phyloP scores from a whole-genome alignment of 2,797 vertebrate species.

The Lithobates sylvaticus region DNA sequence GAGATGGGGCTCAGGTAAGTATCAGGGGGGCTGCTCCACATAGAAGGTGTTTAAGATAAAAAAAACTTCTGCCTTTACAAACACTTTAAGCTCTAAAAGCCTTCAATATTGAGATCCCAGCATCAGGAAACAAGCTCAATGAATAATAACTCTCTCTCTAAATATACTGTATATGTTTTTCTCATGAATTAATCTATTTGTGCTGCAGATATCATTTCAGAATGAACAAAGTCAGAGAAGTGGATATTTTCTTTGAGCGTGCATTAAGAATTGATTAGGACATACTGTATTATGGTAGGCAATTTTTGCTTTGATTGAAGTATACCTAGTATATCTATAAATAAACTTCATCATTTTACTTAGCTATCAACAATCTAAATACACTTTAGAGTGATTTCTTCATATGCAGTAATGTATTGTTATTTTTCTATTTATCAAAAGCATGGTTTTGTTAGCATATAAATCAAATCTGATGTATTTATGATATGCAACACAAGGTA shows the following conservation, averaged over 20 bases:
- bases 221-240: neutral
- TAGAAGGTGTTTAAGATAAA: too few relatives aligned
- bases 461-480: neutral
- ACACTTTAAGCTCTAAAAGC: too few relatives aligned
- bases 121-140: too few relatives aligned
- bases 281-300: too few relatives aligned
- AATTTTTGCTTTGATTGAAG: neutral
- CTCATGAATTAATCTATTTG: neutral
- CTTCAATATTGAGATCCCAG: too few relatives aligned
- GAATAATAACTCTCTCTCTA: too few relatives aligned
- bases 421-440: neutral
- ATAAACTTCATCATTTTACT: neutral
- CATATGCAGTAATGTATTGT: neutral
- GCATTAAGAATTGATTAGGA: neutral
- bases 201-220: neutral
- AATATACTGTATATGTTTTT: neutral
- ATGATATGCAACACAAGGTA: neutral
- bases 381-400: neutral
- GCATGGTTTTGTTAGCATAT: neutral
- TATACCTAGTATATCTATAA: neutral
- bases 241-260: neutral
- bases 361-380: neutral
- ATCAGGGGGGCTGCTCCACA: too few relatives aligned
- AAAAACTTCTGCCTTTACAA: too few relatives aligned
- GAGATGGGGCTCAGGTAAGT: too few relatives aligned